phyloP scores from a whole-genome alignment of 2,888 invertebrate genomes.

The Pollenia angustigena region DNA sequence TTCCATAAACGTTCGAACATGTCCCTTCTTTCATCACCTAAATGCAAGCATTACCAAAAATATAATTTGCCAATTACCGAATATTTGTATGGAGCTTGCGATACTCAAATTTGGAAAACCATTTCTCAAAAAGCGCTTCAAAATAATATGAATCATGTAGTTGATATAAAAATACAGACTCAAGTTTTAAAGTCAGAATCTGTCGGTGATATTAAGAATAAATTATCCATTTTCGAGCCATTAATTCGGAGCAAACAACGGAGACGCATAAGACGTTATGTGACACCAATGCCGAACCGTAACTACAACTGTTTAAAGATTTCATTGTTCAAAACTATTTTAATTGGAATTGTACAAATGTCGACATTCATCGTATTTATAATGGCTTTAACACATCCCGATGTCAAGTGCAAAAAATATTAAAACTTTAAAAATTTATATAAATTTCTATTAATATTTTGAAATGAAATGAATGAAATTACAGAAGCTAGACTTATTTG shows the following conservation, averaged over 20 bases:
- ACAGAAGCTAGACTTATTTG: constrained; percentile 69
- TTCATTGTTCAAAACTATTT: constrained; percentile 76
- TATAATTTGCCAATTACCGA: background rate
- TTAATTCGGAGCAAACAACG: constrained; percentile 63
- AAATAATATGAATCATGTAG: background rate
- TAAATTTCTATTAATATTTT: background rate
- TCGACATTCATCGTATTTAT: constrained; percentile 78
- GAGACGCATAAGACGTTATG: constrained; percentile 63
- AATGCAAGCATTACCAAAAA: background rate
- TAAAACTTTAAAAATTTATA: background rate
- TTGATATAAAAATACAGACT: background rate
- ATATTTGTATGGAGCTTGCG: constrained; percentile 35
- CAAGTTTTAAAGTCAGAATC: background rate
- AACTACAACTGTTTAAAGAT: constrained; percentile 72
- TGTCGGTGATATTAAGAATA: background rate
- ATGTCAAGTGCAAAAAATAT: constrained; percentile 75
- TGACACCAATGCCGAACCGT: constrained; percentile 71
- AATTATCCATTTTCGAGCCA: background rate
- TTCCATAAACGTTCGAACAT: constrained; percentile 32
- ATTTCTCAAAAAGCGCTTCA: background rate
- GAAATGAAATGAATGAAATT: constrained; percentile 63
- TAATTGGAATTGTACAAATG: constrained; percentile 79
- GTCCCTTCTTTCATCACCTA: background rate
- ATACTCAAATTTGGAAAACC: constrained; percentile 12
- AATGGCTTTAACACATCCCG: constrained; percentile 81